A percentile compares a stretch with the other conserved stretches of the same genome.
Conservation (phyloP, 1,140 invertebrate genomes). For the Epicauta chinensis region DNA sequence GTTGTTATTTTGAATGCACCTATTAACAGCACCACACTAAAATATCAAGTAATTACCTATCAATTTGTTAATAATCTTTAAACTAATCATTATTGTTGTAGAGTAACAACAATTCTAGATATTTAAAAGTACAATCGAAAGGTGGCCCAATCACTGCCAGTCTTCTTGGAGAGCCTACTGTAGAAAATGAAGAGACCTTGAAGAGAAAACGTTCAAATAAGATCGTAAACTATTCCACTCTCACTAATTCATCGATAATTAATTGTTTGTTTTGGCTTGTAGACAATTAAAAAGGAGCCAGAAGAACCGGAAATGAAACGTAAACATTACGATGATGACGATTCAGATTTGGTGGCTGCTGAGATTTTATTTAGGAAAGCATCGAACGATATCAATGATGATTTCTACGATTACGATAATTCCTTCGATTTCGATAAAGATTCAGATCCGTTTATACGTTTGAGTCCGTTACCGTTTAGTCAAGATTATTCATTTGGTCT, state of each 20-base stretch:
- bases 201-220: background rate
- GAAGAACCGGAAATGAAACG: conserved; percentile 15
- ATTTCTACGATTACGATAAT: background rate
- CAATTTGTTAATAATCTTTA: too few relatives aligned
- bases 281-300: conserved; percentile 6
- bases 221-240: background rate
- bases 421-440: conserved; percentile 1
- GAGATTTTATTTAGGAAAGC: conserved; percentile 48
- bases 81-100: too few relatives aligned
- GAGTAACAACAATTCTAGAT: conserved; percentile 12
- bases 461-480: conserved; percentile 72
- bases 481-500: conserved; percentile 80
- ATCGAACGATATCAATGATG: conserved; percentile 19
- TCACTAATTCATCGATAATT: background rate
- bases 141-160: conserved; percentile 28
- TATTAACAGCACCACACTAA: conserved; percentile 68
- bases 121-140: conserved; percentile 32
- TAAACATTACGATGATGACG: conserved; percentile 38
- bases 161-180: conserved; percentile 11
- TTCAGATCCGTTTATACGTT: conserved; percentile 56
- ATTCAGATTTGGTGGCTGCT: conserved; percentile 46
- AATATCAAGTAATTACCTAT: conserved; percentile 32
- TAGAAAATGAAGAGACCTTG: conserved; percentile 4
- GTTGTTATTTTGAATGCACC: conserved; percentile 75
- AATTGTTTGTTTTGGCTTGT: background rate